These are phyloP conservation scores for Trachelus stipa DNA, from an alignment of 2,888 invertebrate species.

Conservation along the genomic window DNA sequence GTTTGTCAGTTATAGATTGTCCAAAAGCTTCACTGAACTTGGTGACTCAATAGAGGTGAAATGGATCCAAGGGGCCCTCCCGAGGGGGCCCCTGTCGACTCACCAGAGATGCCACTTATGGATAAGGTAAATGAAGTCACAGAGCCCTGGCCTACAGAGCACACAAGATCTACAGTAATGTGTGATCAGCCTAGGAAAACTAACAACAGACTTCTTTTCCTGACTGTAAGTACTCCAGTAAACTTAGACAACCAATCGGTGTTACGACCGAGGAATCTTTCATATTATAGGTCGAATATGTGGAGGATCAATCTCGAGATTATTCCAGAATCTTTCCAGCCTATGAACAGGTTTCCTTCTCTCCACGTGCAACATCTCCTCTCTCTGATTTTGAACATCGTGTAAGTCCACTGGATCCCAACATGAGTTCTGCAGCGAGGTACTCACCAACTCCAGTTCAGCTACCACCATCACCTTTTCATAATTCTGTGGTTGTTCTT, in stretches of 20 bases:
- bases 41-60: slow-evolving; percentile 24
- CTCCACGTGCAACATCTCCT: slow-evolving; percentile 58
- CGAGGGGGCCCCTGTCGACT: slow-evolving; percentile 64
- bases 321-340: slow-evolving; percentile 59
- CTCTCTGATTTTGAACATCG: slow-evolving; percentile 62
- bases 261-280: neutral
- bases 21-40: neutral
- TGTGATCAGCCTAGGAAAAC: slow-evolving; percentile 53
- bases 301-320: slow-evolving; percentile 59
- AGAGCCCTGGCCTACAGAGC: slow-evolving; percentile 50
- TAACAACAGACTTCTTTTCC: slow-evolving; percentile 57
- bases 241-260: neutral
- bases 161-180: slow-evolving; percentile 44
- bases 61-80: slow-evolving; percentile 66
- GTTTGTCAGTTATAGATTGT: neutral
- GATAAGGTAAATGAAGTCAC: slow-evolving; percentile 52
- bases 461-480: slow-evolving; percentile 58
- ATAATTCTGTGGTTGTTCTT: slow-evolving; percentile 59
- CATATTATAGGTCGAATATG: slow-evolving; percentile 56
- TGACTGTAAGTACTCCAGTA: slow-evolving; percentile 51
- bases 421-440: slow-evolving; percentile 71
- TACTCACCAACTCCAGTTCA: slow-evolving; percentile 71
- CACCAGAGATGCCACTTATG: slow-evolving; percentile 53
- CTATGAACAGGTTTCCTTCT: slow-evolving; percentile 61
- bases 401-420: slow-evolving; percentile 65